Evolutionary conservation across 2,888 invertebrate genomes (phyloP).

Genomic region (Onchidella celtica): DNA sequence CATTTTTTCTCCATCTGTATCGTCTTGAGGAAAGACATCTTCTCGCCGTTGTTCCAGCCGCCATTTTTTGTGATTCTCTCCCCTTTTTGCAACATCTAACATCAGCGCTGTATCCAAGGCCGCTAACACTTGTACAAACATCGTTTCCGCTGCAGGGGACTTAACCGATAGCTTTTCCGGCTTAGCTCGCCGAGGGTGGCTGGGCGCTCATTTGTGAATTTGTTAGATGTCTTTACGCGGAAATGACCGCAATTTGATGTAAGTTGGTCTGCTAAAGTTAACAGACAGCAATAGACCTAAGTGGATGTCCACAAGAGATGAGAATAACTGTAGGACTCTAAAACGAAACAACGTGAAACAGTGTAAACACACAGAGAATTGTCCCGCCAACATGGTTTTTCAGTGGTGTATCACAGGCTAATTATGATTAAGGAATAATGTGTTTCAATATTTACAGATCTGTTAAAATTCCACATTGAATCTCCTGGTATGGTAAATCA

Average conservation of each 20-base stretch:
- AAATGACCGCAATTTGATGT: conserved; percentile 39
- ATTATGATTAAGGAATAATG: too few relatives aligned
- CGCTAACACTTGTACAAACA: conserved; percentile 46
- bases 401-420: too few relatives aligned
- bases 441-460: too few relatives aligned
- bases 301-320: conserved; percentile 8
- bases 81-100: conserved; percentile 3
- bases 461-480: too few relatives aligned
- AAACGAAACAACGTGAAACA: too few relatives aligned
- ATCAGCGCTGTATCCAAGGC: conserved; percentile 3
- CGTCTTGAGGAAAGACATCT: neutral
- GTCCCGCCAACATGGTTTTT: too few relatives aligned
- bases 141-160: conserved; percentile 33
- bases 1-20: conserved; percentile 15
- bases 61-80: conserved; percentile 5
- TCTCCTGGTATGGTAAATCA: too few relatives aligned
- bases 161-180: conserved; percentile 39
- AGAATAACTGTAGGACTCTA: too few relatives aligned
- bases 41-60: conserved; percentile 13
- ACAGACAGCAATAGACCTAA: conserved; percentile 4
- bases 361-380: too few relatives aligned
- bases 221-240: conserved; percentile 15
- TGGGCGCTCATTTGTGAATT: conserved; percentile 39
- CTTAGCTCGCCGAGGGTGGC: conserved; percentile 30
- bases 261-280: conserved; percentile 37